Evolutionary conservation across 2,113 vertebrate genomes (phyloP).

Genomic region (Amazona guildingii): DNA sequence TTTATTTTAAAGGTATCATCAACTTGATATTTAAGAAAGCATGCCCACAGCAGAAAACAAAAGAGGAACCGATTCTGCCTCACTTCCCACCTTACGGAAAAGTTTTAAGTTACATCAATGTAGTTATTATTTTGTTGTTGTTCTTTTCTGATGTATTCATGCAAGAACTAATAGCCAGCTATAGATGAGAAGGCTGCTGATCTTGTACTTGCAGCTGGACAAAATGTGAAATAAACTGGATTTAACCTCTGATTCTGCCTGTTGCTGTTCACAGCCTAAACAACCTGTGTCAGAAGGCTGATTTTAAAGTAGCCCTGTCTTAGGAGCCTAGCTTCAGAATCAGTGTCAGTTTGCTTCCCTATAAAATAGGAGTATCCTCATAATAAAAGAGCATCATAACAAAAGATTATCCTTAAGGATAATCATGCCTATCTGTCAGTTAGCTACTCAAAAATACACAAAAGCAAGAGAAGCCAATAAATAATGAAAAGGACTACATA

Average conservation of each 20-base stretch:
- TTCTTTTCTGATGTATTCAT: not conserved
- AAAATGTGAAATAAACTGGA: not conserved
- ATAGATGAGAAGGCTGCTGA: not conserved
- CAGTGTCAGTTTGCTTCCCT: not conserved
- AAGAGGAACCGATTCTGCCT: not conserved
- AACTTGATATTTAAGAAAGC: not conserved
- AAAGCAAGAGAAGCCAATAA: not conserved
- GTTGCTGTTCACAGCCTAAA: not conserved
- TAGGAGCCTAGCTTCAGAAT: not conserved
- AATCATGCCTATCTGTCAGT: not conserved
- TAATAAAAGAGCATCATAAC: not conserved
- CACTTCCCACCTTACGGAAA: rapidly evolving
- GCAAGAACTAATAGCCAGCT: not conserved
- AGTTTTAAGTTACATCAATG: not conserved
- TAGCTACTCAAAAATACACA: not conserved
- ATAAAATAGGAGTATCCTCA: not conserved
- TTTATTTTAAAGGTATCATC: not conserved
- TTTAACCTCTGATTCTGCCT: not conserved
- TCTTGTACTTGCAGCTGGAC: not conserved
- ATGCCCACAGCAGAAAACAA: not conserved
- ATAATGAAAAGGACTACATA: not conserved
- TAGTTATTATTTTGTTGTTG: not conserved
- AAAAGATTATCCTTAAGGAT: not conserved
- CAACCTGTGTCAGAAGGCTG: not conserved
- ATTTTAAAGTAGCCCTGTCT: not conserved